Conservation (phyloP, 2,797 vertebrate species). For the Falco naumanni region DNA sequence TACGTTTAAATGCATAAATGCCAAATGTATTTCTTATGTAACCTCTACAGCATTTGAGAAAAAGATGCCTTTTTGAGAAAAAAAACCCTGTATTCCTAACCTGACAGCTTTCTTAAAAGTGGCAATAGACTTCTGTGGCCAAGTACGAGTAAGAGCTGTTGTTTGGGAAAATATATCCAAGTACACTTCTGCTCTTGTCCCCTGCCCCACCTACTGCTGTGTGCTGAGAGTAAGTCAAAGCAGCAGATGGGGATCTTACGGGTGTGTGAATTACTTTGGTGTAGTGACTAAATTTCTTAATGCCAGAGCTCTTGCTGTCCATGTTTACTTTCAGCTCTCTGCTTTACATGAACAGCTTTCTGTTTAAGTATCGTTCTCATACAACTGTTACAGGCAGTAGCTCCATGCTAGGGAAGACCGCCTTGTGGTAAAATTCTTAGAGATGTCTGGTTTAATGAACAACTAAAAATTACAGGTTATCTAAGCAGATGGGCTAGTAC, state of each 20-base stretch:
- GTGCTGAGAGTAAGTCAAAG: neutral
- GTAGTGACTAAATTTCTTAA: neutral
- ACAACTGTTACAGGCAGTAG: neutral
- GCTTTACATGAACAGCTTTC: neutral
- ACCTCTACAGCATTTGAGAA: neutral
- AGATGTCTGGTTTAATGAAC: neutral
- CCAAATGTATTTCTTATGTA: slow-evolving; percentile 8
- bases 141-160: neutral
- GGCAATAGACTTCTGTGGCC: neutral
- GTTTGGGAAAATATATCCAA: neutral
- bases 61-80: neutral
- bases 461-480: neutral
- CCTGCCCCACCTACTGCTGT: neutral
- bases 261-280: neutral
- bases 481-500: neutral
- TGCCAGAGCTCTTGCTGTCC: slow-evolving; percentile 8
- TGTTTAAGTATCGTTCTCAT: neutral
- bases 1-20: slow-evolving; percentile 18
- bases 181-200: neutral
- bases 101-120: slow-evolving; percentile 11
- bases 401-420: neutral
- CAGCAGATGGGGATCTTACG: neutral
- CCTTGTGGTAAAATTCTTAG: neutral
- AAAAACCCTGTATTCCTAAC: neutral
- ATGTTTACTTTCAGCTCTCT: neutral